Evolutionary conservation across 2,113 vertebrate genomes (phyloP), one percentile per base, ranked within the genome.

Genomic region (Saguinus midas): DNA sequence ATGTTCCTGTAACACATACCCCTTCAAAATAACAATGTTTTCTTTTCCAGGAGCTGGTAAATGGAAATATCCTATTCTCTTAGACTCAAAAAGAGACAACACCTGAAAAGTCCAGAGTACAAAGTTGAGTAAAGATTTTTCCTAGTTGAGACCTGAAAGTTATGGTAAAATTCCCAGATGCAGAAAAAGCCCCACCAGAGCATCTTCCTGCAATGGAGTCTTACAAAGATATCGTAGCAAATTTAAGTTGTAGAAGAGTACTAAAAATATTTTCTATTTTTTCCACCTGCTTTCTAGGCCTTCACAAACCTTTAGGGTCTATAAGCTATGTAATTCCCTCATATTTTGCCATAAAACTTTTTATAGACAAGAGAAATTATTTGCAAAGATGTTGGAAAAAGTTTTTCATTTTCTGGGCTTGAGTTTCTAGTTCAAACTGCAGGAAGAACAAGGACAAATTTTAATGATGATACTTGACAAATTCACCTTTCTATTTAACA

Each of bases 141-240:
- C 45, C 45, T 82, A 93, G 76, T 61, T 72, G 37, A 72, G 93
- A 83, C 5, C 16, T 58, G 21, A 81, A 96, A 18, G 91, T 98
- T 93, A 80, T 45, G 48, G 57, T 80, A 61, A 84, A 95, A 94
- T 61, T 90, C 64, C 45, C 55, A 78, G 81, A 76, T 87, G 8
- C 0, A 97, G 96, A 91, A 79, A 96, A 89, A 64, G 6, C 10
- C 37, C 84, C 27, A 50, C 20, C 32, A 52, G 85, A 78, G 2
- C 6, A 70, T 10, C 23, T 40, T 64, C 13, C 68, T 10, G 29
- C 21, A 48, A 5, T 48, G 16, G 27, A 35, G 29, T 64, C 90
- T 85, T 35, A 37, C n/a, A 68, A 68, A 95, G n/a, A 23, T 57
- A 55, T 52, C 61, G 21, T 1, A 45, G 21, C 29, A 90, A 64